These are phyloP conservation scores for Pseudorhombus dupliciocellatus DNA, from an alignment of 2,113 vertebrate genomes.

Conservation along the genomic window DNA sequence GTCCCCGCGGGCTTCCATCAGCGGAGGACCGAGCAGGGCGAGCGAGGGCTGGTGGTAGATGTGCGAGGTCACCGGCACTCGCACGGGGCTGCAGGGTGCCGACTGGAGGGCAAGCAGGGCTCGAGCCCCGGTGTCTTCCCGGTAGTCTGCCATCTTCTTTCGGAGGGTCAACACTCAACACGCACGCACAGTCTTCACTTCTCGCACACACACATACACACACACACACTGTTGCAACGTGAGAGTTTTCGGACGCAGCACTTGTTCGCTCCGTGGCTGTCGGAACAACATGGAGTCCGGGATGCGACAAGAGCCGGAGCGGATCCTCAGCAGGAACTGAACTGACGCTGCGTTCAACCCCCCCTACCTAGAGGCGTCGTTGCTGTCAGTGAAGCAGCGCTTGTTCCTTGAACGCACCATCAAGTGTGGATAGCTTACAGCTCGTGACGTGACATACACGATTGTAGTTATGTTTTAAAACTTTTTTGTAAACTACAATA, in stretches of 20 bases:
- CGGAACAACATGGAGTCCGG: constrained; percentile 83
- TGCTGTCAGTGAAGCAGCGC: neutral
- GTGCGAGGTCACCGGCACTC: constrained; percentile 78
- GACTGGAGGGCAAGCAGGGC: constrained; percentile 90
- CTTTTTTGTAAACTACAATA: no score
- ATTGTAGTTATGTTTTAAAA: neutral
- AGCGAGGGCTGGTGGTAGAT: constrained; percentile 71
- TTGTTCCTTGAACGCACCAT: constrained; percentile 46
- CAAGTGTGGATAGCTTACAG: constrained; percentile 23
- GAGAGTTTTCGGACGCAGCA: constrained; percentile 73
- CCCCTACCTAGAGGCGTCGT: no score
- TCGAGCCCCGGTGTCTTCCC: constrained; percentile 91
- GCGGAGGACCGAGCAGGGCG: constrained; percentile 55
- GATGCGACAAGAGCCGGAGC: constrained; percentile 55
- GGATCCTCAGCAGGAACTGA: constrained; percentile 48
- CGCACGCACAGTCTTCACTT: constrained; percentile 56
- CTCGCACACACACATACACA: constrained; percentile 54
- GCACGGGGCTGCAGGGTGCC: constrained; percentile 88
- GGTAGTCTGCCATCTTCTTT: constrained; percentile 87
- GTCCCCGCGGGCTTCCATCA: constrained; percentile 54
- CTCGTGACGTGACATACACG: constrained; percentile 47
- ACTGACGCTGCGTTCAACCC: constrained; percentile 39
- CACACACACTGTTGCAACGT: constrained; percentile 72
- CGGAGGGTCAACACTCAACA: constrained; percentile 60
- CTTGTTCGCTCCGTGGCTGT: constrained; percentile 76